phyloP scores from a whole-genome alignment of 2,797 vertebrate species.

The Onychomys torridus region DNA sequence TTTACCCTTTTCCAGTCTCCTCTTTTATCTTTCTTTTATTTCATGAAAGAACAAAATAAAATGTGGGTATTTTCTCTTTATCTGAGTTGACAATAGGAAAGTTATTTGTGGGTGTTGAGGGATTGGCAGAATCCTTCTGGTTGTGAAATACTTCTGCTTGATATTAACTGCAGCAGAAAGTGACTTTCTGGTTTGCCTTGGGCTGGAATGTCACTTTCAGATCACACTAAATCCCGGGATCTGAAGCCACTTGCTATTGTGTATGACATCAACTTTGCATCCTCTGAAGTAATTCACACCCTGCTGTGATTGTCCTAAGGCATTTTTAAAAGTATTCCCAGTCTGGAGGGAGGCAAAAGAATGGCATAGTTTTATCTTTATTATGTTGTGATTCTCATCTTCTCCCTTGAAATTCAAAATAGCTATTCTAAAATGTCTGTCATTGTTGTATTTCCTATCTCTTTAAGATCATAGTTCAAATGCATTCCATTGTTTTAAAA shows the following conservation, averaged over 20 bases:
- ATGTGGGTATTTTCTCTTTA: slow-evolving; percentile 36
- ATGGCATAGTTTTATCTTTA: slow-evolving; percentile 20
- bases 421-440: background rate
- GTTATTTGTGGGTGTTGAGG: background rate
- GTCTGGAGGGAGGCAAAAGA: background rate
- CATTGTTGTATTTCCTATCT: background rate
- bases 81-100: slow-evolving; percentile 14
- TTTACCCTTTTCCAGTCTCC: background rate
- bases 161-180: background rate
- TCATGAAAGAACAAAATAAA: slow-evolving; percentile 7
- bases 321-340: slow-evolving; percentile 2
- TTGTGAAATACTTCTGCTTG: background rate
- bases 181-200: background rate
- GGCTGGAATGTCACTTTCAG: background rate
- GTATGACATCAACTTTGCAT: background rate
- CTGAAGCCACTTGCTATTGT: background rate
- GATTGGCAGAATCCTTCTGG: too few species aligned
- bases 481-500: background rate
- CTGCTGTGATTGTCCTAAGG: background rate
- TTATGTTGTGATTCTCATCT: background rate
- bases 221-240: background rate
- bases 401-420: background rate
- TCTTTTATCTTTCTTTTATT: slow-evolving; percentile 11
- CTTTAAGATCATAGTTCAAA: background rate
- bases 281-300: background rate